A percentile compares a stretch with the other conserved stretches of the same genome.
Conservation (phyloP, 1,140 invertebrate species). For the Cydia pomonella region DNA sequence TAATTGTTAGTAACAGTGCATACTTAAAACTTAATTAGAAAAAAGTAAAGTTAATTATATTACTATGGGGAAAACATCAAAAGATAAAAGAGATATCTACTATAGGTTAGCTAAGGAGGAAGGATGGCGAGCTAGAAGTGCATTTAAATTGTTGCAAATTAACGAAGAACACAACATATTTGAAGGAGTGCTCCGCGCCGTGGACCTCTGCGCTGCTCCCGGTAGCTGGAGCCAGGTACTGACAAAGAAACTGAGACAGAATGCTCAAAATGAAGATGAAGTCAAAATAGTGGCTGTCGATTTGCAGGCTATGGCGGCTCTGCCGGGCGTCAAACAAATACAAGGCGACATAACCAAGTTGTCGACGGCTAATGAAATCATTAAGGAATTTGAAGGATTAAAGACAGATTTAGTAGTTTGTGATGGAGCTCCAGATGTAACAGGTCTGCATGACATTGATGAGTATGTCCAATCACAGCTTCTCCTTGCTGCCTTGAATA, state of each 20-base stretch:
- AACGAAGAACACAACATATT: slow-evolving; percentile 97
- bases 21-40: not conserved
- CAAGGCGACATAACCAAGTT: slow-evolving; percentile 99
- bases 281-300: slow-evolving; percentile 99
- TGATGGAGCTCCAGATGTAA: slow-evolving; percentile 99
- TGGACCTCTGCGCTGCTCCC: slow-evolving; percentile 98
- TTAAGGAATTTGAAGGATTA: slow-evolving; percentile 93
- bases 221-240: slow-evolving; percentile 99
- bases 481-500: slow-evolving; percentile 95
- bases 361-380: slow-evolving; percentile 94
- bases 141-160: slow-evolving; percentile 98
- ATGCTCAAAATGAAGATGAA: slow-evolving; percentile 77
- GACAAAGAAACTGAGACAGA: slow-evolving; percentile 86
- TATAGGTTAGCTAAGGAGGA: slow-evolving; percentile 99
- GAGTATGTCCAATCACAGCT: slow-evolving; percentile 98
- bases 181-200: slow-evolving; percentile 93
- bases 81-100: slow-evolving; percentile 99
- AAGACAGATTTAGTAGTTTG: slow-evolving; percentile 98
- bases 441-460: slow-evolving; percentile 98
- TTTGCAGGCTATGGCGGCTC: slow-evolving; percentile 98
- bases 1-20: not conserved
- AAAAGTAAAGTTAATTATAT: slow-evolving; percentile 21
- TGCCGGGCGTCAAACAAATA: slow-evolving; percentile 96
- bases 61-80: slow-evolving; percentile 97
- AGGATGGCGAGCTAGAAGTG: slow-evolving; percentile 98